These are phyloP conservation scores for Lagodon rhomboides DNA, from an alignment of 2,797 vertebrate genomes.

Conservation along the genomic window DNA sequence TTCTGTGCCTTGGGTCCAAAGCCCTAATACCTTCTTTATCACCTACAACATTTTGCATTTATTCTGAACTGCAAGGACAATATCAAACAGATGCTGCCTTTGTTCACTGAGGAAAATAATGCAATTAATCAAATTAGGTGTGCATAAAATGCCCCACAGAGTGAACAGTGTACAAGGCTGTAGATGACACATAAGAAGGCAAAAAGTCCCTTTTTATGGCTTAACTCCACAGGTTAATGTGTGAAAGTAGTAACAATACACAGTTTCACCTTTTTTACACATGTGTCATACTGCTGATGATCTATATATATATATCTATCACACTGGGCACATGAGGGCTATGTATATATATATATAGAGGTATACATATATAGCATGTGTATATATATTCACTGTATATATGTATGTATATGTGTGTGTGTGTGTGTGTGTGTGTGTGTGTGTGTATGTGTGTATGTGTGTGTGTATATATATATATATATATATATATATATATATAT, in stretches of 20 bases:
- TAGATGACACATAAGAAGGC: background rate
- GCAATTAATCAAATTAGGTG: slow-evolving; percentile 9
- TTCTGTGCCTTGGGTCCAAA: background rate
- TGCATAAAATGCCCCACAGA: slow-evolving; percentile 1
- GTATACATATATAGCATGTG: no score
- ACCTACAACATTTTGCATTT: slow-evolving; percentile 18
- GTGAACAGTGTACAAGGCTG: slow-evolving; percentile 9
- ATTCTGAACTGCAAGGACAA: background rate
- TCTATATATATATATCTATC: slow-evolving; percentile 23
- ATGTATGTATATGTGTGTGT: no score
- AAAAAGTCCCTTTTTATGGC: background rate
- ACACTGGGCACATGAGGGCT: background rate
- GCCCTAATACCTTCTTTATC: slow-evolving; percentile 32
- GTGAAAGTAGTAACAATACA: background rate
- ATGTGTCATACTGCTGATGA: slow-evolving; percentile 1
- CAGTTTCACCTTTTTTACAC: background rate
- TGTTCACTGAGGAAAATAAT: slow-evolving; percentile 4
- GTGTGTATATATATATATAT: slow-evolving; percentile 1
- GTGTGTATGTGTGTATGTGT: no score
- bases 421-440: background rate
- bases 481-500: no score
- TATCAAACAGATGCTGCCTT: slow-evolving; percentile 36
- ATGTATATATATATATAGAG: no score
- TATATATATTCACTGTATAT: background rate
- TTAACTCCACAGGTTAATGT: background rate